A percentile compares a stretch with the other conserved stretches of the same genome.
Conservation (phyloP, 2,797 vertebrate species). For the Microcaecilia unicolor region DNA sequence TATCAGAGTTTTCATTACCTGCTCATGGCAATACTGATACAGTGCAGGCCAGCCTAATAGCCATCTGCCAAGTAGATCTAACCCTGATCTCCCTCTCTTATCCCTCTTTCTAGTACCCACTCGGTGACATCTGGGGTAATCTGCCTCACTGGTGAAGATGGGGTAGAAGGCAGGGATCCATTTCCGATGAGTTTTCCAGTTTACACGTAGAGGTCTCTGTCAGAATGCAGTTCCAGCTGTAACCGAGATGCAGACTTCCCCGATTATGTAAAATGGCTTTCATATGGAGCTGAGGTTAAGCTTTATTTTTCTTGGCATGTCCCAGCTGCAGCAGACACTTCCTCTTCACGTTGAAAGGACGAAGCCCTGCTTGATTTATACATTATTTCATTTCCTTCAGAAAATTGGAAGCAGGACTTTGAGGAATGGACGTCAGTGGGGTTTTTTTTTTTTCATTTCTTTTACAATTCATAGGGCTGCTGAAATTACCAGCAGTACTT, state of each 20-base stretch:
- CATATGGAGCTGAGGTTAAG: slow-evolving; percentile 78
- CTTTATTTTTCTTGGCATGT: slow-evolving; percentile 81
- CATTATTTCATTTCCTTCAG: slow-evolving; percentile 86
- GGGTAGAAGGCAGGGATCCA: slow-evolving; percentile 30
- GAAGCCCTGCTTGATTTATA: slow-evolving; percentile 81
- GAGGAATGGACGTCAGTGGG: slow-evolving; percentile 59
- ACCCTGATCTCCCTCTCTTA: too few relatives aligned
- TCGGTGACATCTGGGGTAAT: too few relatives aligned
- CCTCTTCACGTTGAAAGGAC: slow-evolving; percentile 74
- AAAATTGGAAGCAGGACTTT: slow-evolving; percentile 72
- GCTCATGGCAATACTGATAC: too few relatives aligned
- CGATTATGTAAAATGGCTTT: slow-evolving; percentile 78
- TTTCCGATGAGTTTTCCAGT: slow-evolving; percentile 28
- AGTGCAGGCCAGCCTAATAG: too few relatives aligned
- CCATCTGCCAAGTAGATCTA: too few relatives aligned
- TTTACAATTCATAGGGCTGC: slow-evolving; percentile 60
- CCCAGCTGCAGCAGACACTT: slow-evolving; percentile 70
- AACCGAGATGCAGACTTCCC: slow-evolving; percentile 53
- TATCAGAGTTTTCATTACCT: too few relatives aligned
- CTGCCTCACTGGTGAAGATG: too few relatives aligned
- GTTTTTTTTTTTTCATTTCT: slow-evolving; percentile 69
- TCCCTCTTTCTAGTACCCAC: too few relatives aligned
- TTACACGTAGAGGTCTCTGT: slow-evolving; percentile 29
- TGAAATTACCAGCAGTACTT: slow-evolving; percentile 54
- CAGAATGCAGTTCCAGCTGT: slow-evolving; percentile 53